phyloP scores from a whole-genome alignment of 1,140 invertebrate species.

The Babylonia areolata region DNA sequence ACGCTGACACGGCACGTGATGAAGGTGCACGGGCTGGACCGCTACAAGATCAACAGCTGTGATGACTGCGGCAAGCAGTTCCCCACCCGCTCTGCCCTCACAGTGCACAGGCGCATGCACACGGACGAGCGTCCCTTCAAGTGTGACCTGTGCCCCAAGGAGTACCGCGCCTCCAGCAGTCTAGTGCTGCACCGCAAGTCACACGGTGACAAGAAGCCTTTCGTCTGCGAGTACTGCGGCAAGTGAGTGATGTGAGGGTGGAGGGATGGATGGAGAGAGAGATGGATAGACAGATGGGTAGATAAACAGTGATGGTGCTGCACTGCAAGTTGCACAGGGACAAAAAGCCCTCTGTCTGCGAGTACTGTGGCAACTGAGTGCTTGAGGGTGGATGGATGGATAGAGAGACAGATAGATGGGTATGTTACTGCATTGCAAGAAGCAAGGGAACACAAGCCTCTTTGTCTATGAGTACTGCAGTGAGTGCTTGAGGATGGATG shows the following conservation, averaged over 20 bases:
- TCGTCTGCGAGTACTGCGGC: neutral
- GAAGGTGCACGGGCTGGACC: slow-evolving; percentile 25
- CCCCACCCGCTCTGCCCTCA: slow-evolving; percentile 19
- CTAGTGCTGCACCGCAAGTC: slow-evolving; percentile 43
- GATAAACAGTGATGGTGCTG: too few relatives aligned
- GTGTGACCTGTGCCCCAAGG: slow-evolving; percentile 53
- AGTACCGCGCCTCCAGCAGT: slow-evolving; percentile 42
- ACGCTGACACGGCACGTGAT: neutral
- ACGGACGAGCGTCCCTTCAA: slow-evolving; percentile 50
- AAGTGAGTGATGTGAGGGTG: neutral
- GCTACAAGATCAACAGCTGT: neutral
- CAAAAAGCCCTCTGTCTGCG: slow-evolving; percentile 8
- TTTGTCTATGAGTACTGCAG: too few relatives aligned
- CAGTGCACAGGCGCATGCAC: slow-evolving; percentile 43
- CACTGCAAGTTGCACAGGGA: too few relatives aligned
- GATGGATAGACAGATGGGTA: too few relatives aligned
- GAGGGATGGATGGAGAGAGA: too few relatives aligned
- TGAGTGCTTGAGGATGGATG: too few relatives aligned
- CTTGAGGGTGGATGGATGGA: too few relatives aligned
- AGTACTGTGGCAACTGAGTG: neutral
- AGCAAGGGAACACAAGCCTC: too few relatives aligned
- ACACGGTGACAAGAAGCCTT: slow-evolving; percentile 7
- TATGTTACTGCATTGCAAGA: too few relatives aligned
- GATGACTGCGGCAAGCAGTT: slow-evolving; percentile 30
- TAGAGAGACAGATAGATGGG: too few relatives aligned